These are phyloP conservation scores for Chrysodeixis includens DNA, from an alignment of 2,888 invertebrate genomes.

Conservation along the genomic window DNA sequence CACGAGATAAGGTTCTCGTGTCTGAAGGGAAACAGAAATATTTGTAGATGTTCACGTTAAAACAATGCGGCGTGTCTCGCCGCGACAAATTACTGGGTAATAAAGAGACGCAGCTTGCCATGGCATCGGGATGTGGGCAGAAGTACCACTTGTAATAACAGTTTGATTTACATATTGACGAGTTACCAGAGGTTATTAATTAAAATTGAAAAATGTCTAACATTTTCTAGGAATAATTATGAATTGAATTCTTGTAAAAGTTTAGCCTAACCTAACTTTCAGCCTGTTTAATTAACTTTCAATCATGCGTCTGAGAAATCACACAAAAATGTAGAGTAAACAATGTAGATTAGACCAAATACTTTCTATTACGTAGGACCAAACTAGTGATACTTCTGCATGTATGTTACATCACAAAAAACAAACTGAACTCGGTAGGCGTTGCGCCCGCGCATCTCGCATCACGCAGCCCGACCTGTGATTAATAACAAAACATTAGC, in stretches of 20 bases:
- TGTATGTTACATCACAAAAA: neutral
- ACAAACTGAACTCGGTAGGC: slow-evolving; percentile 24
- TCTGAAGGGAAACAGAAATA: slow-evolving; percentile 14
- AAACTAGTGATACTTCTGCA: neutral
- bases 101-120: slow-evolving; percentile 12
- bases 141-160: slow-evolving; percentile 12
- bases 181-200: no score
- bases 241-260: no score
- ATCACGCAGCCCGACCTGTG: slow-evolving; percentile 18
- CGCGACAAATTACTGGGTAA: slow-evolving; percentile 31
- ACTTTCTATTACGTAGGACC: no score
- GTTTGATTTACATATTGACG: neutral
- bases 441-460: slow-evolving; percentile 18
- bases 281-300: no score
- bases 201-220: no score
- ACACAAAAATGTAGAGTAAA: no score
- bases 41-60: slow-evolving; percentile 39
- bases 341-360: no score
- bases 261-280: no score
- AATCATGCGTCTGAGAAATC: no score
- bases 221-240: no score
- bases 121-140: neutral
- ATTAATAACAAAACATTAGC: slow-evolving; percentile 40
- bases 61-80: slow-evolving; percentile 37
- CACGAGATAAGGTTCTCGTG: slow-evolving; percentile 17